These are phyloP conservation scores for Sebastes schlegelii DNA, from an alignment of 2,113 vertebrate genomes.

Conservation along the genomic window DNA sequence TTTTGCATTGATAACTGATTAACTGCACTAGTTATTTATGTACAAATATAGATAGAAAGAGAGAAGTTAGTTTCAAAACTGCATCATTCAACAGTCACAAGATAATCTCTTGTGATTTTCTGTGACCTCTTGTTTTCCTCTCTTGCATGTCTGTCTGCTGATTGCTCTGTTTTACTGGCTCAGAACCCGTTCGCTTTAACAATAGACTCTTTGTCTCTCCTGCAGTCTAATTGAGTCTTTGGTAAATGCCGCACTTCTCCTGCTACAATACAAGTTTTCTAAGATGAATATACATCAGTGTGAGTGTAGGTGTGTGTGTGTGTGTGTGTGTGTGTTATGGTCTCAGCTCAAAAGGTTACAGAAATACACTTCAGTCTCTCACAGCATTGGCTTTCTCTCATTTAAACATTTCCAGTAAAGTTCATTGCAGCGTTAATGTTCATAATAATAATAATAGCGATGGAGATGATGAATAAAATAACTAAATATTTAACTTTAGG, in stretches of 20 bases:
- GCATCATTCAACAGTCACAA: constrained; percentile 7
- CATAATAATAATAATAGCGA: not conserved
- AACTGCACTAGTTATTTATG: constrained; percentile 17
- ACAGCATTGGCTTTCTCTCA: constrained; percentile 55
- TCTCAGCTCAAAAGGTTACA: constrained; percentile 50
- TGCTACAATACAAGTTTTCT: constrained; percentile 17
- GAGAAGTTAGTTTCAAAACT: constrained; percentile 1
- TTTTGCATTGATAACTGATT: constrained; percentile 11
- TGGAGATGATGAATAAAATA: constrained; percentile 18
- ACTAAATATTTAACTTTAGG: not conserved
- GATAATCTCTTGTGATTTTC: constrained; percentile 23
- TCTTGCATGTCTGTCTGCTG: constrained; percentile 33
- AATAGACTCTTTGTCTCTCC: constrained; percentile 54
- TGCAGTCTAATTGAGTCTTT: constrained; percentile 64
- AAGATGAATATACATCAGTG: not conserved
- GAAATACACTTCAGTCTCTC: constrained; percentile 61
- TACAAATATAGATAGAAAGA: constrained; percentile 21
- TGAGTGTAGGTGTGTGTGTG: constrained; percentile 6
- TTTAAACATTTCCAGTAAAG: constrained; percentile 28
- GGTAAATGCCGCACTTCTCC: constrained; percentile 63
- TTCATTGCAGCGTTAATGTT: constrained; percentile 49
- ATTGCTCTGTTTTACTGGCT: constrained; percentile 57
- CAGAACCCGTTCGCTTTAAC: constrained; percentile 48
- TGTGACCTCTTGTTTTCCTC: constrained; percentile 28
- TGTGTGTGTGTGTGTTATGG: constrained; percentile 7